Evolutionary conservation across 2,797 vertebrate genomes (phyloP).

Genomic region (Pipistrellus kuhlii): DNA sequence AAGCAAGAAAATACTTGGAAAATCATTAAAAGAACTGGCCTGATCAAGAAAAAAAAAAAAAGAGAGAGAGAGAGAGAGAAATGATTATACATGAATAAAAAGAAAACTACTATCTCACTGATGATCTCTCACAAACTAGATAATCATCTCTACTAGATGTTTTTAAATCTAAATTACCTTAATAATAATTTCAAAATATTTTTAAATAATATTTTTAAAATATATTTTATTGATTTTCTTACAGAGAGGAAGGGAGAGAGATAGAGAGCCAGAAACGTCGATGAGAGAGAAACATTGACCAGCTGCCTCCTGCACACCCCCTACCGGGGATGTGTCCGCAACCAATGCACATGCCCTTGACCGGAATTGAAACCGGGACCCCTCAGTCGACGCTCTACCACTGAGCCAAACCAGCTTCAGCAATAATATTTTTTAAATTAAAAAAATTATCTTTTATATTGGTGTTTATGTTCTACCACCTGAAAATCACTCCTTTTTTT

Average conservation of each 20-base stretch:
- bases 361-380: too few relatives aligned
- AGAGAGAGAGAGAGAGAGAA: background rate
- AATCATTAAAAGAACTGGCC: conserved; percentile 33
- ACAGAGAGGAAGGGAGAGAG: too few relatives aligned
- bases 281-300: too few relatives aligned
- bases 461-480: background rate
- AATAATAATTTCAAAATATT: background rate
- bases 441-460: background rate
- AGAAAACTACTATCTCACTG: background rate
- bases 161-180: background rate
- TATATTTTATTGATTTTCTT: background rate
- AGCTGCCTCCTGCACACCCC: too few relatives aligned
- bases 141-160: background rate
- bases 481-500: background rate
- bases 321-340: too few relatives aligned
- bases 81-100: conserved; percentile 26
- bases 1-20: background rate
- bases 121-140: conserved; percentile 5
- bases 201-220: background rate
- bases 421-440: background rate
- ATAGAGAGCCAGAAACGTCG: too few relatives aligned
- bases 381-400: background rate
- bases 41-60: background rate
- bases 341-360: too few relatives aligned
- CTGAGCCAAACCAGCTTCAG: too few relatives aligned